These are phyloP conservation scores for Tapera naevia DNA, from an alignment of 2,797 vertebrate species.

Conservation along the genomic window DNA sequence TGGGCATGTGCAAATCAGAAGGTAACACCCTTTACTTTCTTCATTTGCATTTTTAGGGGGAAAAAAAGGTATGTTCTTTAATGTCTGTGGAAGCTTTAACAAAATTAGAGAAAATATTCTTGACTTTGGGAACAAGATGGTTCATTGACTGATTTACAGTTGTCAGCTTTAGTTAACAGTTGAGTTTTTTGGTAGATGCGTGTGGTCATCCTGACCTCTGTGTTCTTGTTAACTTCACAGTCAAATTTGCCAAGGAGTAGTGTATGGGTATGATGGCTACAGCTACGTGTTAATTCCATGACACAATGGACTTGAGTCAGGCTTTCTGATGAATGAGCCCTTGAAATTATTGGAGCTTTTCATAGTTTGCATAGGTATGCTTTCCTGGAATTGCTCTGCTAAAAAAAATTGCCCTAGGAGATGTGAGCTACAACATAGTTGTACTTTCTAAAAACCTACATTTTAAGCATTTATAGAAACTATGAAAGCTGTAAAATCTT, in stretches of 20 bases:
- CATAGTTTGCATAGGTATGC: background rate
- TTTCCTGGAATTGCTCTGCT: background rate
- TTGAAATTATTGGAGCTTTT: background rate
- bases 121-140: background rate
- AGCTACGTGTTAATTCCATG: background rate
- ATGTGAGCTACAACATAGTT: background rate
- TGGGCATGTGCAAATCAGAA: background rate
- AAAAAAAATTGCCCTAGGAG: background rate
- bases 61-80: background rate
- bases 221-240: background rate
- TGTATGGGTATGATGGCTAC: background rate
- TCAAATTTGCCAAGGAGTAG: background rate
- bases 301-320: background rate
- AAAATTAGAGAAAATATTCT: background rate
- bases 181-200: background rate
- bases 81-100: background rate
- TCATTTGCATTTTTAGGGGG: background rate
- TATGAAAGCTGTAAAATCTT: background rate
- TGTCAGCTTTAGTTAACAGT: background rate
- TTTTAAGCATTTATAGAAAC: background rate
- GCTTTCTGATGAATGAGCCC: background rate
- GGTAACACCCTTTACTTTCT: background rate
- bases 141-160: background rate
- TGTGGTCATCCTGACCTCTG: background rate
- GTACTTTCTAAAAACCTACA: background rate